Conservation (phyloP, 35 echinoderm and acorn worm species). For the Hemicentrotus pulcherrimus region DNA sequence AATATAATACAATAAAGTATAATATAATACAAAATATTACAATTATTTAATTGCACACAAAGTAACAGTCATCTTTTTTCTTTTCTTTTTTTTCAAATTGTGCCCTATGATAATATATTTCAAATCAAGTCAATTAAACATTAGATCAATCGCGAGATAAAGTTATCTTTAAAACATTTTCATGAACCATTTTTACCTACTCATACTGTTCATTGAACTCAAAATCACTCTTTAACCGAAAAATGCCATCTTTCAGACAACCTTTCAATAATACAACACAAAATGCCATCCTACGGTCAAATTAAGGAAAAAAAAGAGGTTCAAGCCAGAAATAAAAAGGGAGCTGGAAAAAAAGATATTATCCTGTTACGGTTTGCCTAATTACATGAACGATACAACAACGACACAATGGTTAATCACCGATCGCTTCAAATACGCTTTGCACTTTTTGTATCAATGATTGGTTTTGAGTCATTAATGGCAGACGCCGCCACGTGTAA, state of each 20-base stretch:
- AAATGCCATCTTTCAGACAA: not conserved
- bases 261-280: not conserved
- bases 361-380: not conserved
- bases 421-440: not conserved
- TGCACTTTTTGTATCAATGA: not conserved
- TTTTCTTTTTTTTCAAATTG: no score
- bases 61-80: no score
- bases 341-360: not conserved
- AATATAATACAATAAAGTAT: no score
- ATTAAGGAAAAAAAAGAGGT: not conserved
- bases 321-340: not conserved
- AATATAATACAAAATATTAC: no score
- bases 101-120: no score
- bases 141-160: no score
- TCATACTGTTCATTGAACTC: not conserved
- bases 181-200: not conserved
- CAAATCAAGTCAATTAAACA: no score
- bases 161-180: no score
- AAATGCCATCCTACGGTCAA: not conserved
- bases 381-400: not conserved
- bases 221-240: not conserved
- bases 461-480: slow-evolving; percentile 3
- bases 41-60: no score
- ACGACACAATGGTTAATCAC: not conserved
- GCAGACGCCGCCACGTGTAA: not conserved